These are phyloP conservation scores for Semibalanus balanoides DNA, from an alignment of 1,140 invertebrate genomes.

Conservation along the genomic window DNA sequence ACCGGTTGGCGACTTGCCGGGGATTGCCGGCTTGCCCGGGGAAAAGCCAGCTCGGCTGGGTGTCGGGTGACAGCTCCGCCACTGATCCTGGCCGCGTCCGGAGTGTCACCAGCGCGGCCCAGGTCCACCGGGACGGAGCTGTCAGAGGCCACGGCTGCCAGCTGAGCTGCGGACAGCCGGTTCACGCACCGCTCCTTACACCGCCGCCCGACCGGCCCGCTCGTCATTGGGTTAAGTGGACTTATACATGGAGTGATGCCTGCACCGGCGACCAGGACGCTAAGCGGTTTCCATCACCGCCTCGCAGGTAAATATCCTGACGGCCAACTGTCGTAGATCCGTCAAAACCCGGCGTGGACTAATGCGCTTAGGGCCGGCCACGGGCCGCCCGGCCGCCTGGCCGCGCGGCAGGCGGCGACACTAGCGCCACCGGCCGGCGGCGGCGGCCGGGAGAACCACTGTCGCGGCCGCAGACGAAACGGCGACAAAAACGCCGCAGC, in stretches of 20 bases:
- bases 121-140: background rate
- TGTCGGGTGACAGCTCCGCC: no score
- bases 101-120: background rate
- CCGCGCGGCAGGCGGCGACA: background rate
- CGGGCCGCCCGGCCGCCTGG: no score
- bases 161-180: no score
- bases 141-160: background rate
- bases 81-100: no score
- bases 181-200: no score
- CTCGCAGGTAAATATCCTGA: background rate
- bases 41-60: no score
- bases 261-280: background rate
- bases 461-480: background rate
- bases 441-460: background rate
- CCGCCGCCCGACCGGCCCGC: no score
- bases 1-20: no score
- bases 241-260: constrained; percentile 1
- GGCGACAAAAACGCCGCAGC: no score
- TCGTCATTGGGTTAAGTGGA: background rate
- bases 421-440: background rate
- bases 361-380: background rate
- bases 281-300: background rate
- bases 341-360: background rate
- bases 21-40: no score
- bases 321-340: background rate